A percentile compares a stretch with the other conserved stretches of the same genome.
phyloP scores from a whole-genome alignment of 35 echinoderm and acorn worm species.

The Patiria miniata region DNA sequence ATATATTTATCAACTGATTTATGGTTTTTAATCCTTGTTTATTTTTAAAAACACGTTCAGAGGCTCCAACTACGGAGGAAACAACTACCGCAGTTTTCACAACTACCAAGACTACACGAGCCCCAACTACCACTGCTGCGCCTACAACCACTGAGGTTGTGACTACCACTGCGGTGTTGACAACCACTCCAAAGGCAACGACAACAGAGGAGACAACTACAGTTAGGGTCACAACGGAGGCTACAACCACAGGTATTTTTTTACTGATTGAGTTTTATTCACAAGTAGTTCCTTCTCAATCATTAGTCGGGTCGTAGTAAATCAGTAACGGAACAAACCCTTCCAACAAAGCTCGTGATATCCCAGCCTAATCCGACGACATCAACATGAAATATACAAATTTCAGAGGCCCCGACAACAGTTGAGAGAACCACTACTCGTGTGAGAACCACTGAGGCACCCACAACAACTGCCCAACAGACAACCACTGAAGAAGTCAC shows the following conservation, averaged over 20 bases:
- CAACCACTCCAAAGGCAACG: constrained; percentile 10
- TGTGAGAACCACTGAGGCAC: not conserved
- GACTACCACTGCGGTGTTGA: not conserved
- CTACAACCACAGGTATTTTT: not conserved
- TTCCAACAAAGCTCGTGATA: no score
- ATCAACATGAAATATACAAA: no score
- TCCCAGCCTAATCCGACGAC: no score
- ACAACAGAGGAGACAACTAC: constrained; percentile 3
- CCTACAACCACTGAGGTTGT: constrained; percentile 13
- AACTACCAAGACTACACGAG: not conserved
- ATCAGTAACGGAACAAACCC: no score
- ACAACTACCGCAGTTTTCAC: not conserved
- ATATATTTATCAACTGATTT: no score
- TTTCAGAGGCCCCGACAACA: no score
- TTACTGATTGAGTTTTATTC: no score
- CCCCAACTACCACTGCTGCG: not conserved
- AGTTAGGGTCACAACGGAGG: not conserved
- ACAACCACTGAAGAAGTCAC: not conserved
- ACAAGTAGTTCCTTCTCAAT: no score
- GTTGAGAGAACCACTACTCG: not conserved
- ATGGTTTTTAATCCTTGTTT: no score
- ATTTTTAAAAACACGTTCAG: no score
- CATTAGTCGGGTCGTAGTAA: no score
- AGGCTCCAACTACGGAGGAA: not conserved
- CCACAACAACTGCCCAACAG: not conserved